Conservation (phyloP, 2,113 vertebrate genomes). For the Erinaceus europaeus region DNA sequence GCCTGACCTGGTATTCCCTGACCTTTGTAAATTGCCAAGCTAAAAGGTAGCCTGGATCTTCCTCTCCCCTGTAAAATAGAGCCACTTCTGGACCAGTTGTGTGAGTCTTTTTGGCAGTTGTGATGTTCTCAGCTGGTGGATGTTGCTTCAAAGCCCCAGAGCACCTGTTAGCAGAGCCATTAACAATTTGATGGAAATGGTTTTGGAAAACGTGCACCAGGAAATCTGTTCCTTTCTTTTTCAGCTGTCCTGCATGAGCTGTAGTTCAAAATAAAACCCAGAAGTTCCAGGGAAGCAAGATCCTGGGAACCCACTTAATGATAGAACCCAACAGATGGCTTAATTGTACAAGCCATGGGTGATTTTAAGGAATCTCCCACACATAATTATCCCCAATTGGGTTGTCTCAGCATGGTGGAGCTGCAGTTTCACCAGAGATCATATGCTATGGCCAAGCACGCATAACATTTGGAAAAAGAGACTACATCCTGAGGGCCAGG, state of each 20-base stretch:
- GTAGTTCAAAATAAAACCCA: neutral
- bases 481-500: too few relatives aligned
- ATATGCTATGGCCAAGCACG: neutral
- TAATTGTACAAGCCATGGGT: neutral
- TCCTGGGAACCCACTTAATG: neutral
- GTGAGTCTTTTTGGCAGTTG: neutral
- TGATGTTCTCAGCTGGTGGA: neutral
- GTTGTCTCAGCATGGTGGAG: neutral
- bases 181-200: neutral
- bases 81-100: neutral
- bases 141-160: neutral
- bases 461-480: neutral
- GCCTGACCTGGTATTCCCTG: neutral
- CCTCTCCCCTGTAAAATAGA: neutral
- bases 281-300: neutral
- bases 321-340: conserved; percentile 7
- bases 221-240: neutral
- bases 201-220: conserved; percentile 2
- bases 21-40: neutral
- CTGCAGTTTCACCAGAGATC: neutral
- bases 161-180: neutral
- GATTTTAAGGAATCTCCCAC: neutral
- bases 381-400: neutral
- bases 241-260: neutral
- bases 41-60: neutral